These are phyloP conservation scores for Hippopotamyrus pictus DNA, from an alignment of 2,797 vertebrate species.

Conservation along the genomic window DNA sequence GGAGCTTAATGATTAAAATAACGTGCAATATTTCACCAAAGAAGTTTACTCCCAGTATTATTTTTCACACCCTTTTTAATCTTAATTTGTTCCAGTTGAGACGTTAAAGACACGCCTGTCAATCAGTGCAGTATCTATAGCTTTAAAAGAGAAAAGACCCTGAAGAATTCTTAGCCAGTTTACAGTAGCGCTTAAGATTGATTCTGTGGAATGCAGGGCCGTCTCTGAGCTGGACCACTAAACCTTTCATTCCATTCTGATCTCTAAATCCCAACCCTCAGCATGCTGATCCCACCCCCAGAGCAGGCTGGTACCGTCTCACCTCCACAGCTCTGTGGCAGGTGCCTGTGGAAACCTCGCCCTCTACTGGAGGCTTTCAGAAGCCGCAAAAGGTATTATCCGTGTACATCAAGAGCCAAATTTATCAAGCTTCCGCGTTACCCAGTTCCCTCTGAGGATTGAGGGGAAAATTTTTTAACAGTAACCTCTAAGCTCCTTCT, in stretches of 20 bases:
- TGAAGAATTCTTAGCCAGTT: neutral
- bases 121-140: neutral
- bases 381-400: neutral
- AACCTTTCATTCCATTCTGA: constrained; percentile 11
- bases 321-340: neutral
- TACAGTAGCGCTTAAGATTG: neutral
- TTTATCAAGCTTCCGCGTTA: neutral
- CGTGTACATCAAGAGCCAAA: neutral
- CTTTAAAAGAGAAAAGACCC: neutral
- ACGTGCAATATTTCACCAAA: constrained; percentile 25
- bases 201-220: neutral
- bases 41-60: constrained; percentile 1
- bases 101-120: neutral
- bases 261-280: neutral
- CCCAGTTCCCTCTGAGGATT: neutral
- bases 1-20: constrained; percentile 2
- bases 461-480: neutral
- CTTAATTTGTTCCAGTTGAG: constrained; percentile 1
- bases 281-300: neutral
- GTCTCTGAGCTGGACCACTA: neutral
- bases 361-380: constrained; percentile 2
- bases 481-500: neutral
- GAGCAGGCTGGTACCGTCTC: neutral
- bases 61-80: neutral
- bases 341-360: neutral